Percentiles rank a stretch among this genome's conserved stretches.
Conservation (phyloP, 2,797 vertebrate genomes). For the Aphelocoma californica region DNA sequence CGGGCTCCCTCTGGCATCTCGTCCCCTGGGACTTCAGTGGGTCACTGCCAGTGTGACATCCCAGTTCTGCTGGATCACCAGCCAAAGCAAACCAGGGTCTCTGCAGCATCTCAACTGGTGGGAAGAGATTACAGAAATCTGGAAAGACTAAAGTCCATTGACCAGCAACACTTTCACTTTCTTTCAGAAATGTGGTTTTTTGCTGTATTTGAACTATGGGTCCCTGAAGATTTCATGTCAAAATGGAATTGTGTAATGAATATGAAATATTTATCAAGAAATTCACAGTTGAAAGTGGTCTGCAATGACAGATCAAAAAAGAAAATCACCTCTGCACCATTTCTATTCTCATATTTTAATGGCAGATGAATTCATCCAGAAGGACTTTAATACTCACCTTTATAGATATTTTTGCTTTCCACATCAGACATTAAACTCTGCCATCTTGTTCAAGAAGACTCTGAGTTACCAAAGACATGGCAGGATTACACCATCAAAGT, state of each 20-base stretch:
- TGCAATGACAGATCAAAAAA: not conserved
- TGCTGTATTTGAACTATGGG: not conserved
- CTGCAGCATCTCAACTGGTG: not conserved
- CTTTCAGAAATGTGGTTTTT: fast-evolving
- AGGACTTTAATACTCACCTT: not conserved
- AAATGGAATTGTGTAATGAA: not conserved
- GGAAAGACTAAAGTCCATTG: not conserved
- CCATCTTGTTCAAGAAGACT: not conserved
- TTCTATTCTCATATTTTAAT: not conserved
- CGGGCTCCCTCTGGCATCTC: not conserved
- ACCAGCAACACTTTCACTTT: not conserved
- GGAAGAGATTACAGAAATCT: not conserved
- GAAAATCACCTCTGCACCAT: not conserved
- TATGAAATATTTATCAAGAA: conserved; percentile 3
- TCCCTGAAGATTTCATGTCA: not conserved
- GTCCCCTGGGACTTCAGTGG: not conserved
- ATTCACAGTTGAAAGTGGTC: not conserved
- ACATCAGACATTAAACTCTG: not conserved
- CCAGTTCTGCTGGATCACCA: not conserved
- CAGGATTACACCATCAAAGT: conserved; percentile 8
- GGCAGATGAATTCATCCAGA: not conserved
- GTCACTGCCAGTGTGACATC: not conserved
- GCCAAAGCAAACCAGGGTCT: not conserved
- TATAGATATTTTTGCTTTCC: not conserved
- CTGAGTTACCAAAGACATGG: not conserved